phyloP scores from a whole-genome alignment of 2,888 invertebrate species.

The Germaria angustata region DNA sequence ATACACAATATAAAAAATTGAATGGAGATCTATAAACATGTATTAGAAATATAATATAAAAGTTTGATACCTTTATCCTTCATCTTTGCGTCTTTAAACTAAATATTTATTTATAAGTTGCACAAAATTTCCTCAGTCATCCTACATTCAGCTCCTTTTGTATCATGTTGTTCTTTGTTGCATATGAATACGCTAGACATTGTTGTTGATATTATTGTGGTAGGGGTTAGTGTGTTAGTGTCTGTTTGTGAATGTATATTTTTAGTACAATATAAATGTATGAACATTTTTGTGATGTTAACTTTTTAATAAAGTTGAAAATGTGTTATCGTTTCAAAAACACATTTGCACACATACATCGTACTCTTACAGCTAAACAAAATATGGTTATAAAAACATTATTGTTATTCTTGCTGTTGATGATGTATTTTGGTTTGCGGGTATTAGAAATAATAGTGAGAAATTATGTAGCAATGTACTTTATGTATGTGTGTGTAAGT shows the following conservation, averaged over 20 bases:
- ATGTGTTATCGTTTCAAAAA: conserved; percentile 64
- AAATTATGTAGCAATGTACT: neutral
- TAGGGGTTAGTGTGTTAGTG: neutral
- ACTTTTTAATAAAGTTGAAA: conserved; percentile 65
- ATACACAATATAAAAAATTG: neutral
- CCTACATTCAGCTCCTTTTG: neutral
- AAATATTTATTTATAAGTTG: conserved; percentile 45
- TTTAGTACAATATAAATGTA: neutral
- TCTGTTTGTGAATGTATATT: neutral
- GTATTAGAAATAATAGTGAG: neutral
- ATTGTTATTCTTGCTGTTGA: conserved; percentile 18
- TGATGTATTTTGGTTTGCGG: neutral
- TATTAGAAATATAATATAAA: neutral
- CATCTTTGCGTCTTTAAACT: conserved; percentile 36
- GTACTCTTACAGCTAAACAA: neutral
- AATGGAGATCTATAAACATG: neutral
- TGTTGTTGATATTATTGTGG: neutral
- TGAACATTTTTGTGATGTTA: conserved; percentile 49
- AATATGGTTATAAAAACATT: neutral
- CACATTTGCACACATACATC: conserved; percentile 41
- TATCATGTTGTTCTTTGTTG: conserved; percentile 8
- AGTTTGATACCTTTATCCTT: conserved; percentile 43
- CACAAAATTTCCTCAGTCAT: conserved; percentile 29
- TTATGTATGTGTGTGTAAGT: too few species aligned
- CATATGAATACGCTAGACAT: neutral